Evolutionary conservation across 2,113 vertebrate species (phyloP), one percentile per base, ranked within the genome.

Genomic region (Struthidea cinerea): DNA sequence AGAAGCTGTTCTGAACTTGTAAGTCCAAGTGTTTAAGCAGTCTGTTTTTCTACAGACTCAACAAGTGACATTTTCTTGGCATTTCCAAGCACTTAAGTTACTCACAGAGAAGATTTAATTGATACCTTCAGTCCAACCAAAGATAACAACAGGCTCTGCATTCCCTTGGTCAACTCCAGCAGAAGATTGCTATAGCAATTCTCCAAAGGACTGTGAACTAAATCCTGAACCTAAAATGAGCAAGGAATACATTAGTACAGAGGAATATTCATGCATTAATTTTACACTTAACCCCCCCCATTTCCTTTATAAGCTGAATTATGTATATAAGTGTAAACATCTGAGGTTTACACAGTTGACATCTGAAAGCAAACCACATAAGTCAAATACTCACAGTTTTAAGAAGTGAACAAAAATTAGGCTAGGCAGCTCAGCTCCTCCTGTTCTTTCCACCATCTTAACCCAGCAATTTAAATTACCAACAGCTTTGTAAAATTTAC

Each of bases 81-180:
- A n/a, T 65, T 87, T 33, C 32, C 39, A 89, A 89, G 33, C 32
- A 83, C 10, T 61, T n/a, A 18, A 67, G 7, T 68, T 89, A 64
- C 84, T 91, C 77, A 88, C 87, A 80, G 53, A 94, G 93, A 95
- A 91, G 39, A 85, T 19, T 83, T 81, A 41, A 82, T 39, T 90
- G 89, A 98, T 98, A 99, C 99, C 86, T 99, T 98, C 67, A 99
- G 95, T 69, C 99, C 99, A 85, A 99, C 96, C 76, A 99, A 97
- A 24, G 99, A 99, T 30, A 99, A 98, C 84, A 99, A 93, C 59
- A 99, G 98, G 67, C 97, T 98, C 64, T 98, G 98, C 42, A 99
- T 94, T 56, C 99, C 99, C 73, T 98, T 99, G 47, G 97, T 98
- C 13, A 97, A 89, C 42, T 99, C 98, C 23, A 97, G 95, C 92